Conservation (phyloP, 2,113 vertebrate genomes). For the Oxyura jamaicensis region DNA sequence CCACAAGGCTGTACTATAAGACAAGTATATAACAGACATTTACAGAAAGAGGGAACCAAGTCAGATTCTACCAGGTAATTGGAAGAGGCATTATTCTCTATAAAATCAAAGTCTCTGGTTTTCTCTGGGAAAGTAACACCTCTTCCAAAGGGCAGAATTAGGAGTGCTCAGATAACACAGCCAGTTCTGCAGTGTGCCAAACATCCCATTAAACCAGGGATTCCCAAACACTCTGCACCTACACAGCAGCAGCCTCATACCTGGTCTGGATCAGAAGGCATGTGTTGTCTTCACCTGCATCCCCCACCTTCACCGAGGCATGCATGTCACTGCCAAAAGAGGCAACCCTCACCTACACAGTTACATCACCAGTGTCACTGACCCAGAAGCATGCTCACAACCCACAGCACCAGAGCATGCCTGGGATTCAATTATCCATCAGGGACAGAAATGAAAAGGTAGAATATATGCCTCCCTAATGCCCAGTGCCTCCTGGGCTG, state of each 20-base stretch:
- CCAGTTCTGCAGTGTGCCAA: background rate
- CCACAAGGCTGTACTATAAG: background rate
- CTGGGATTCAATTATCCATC: background rate
- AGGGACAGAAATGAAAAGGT: background rate
- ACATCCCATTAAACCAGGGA: background rate
- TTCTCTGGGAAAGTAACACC: background rate
- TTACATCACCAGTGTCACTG: accelerated
- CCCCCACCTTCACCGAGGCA: accelerated
- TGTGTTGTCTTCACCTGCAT: background rate
- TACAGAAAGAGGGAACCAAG: background rate
- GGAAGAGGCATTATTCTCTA: background rate
- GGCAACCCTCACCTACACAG: background rate
- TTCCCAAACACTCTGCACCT: background rate
- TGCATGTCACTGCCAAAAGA: accelerated
- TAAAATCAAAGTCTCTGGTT: background rate
- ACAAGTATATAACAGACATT: background rate
- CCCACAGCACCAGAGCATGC: accelerated
- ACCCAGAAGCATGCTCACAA: accelerated
- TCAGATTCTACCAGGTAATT: background rate
- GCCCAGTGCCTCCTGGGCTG: background rate
- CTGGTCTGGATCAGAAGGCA: background rate
- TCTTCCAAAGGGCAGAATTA: background rate
- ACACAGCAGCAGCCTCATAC: background rate
- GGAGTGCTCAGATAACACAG: background rate
- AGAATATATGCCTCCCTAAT: accelerated